Conservation (phyloP, 2,888 invertebrate species). For the Drosophila kambysellisi region DNA sequence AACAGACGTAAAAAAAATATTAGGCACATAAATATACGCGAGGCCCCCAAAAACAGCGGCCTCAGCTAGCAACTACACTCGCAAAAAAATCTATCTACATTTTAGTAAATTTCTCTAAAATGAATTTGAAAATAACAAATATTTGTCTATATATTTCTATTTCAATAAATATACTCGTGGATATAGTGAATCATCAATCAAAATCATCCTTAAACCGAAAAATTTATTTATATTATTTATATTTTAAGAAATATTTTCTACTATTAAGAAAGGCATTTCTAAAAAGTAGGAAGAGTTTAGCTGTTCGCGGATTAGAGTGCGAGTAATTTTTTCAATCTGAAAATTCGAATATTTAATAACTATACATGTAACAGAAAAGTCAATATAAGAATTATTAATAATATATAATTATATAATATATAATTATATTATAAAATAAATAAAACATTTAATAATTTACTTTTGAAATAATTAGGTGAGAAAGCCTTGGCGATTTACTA, state of each 20-base stretch:
- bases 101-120: background rate
- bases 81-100: background rate
- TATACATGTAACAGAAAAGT: too few relatives aligned
- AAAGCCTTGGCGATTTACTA: background rate
- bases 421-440: too few relatives aligned
- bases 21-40: conserved; percentile 77
- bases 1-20: conserved; percentile 35
- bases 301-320: background rate
- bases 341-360: background rate
- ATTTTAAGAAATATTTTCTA: background rate
- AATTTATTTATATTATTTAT: background rate
- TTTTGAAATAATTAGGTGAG: background rate
- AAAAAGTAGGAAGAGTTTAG: background rate
- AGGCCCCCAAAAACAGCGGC: conserved; percentile 23
- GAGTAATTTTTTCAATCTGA: background rate
- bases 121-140: background rate
- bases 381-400: background rate
- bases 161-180: background rate
- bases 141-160: background rate
- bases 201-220: background rate
- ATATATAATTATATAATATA: too few relatives aligned
- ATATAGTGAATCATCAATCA: background rate
- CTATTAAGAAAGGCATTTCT: background rate
- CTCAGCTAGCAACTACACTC: conserved; percentile 23
- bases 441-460: background rate